A percentile compares a stretch with the other conserved stretches of the same genome.
These are phyloP conservation scores for Vimba vimba DNA, from an alignment of 2,113 vertebrate species.

Conservation along the genomic window DNA sequence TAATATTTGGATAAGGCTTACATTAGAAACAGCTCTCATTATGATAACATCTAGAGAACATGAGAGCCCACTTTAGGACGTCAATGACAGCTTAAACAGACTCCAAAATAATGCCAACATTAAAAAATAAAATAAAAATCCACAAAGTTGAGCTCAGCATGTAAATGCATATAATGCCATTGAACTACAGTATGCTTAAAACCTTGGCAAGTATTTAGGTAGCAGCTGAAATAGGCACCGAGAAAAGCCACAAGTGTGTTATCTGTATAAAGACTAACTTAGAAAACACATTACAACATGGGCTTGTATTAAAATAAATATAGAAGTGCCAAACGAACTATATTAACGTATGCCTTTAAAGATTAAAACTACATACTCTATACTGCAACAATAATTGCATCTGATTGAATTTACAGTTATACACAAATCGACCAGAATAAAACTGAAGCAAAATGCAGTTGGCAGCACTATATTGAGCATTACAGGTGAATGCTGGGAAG, in stretches of 20 bases:
- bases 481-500: not conserved
- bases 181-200: not conserved
- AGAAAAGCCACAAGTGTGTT: not conserved
- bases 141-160: not conserved
- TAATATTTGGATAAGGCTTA: not conserved
- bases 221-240: slow-evolving; percentile 1
- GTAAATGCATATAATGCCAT: slow-evolving; percentile 2
- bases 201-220: not conserved
- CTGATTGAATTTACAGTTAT: slow-evolving; percentile 47
- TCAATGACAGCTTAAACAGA: not conserved
- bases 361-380: not conserved
- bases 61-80: not conserved
- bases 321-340: not conserved
- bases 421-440: slow-evolving; percentile 41
- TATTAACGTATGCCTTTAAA: not conserved
- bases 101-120: slow-evolving; percentile 6
- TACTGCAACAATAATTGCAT: slow-evolving; percentile 39
- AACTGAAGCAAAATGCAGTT: slow-evolving; percentile 30
- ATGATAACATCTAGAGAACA: not conserved
- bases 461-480: slow-evolving; percentile 32
- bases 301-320: slow-evolving; percentile 44
- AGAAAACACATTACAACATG: slow-evolving; percentile 8
- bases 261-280: not conserved
- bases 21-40: not conserved
- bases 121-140: not conserved